Evolutionary conservation across 2,113 vertebrate species (phyloP).

Genomic region (Cairina moschata): DNA sequence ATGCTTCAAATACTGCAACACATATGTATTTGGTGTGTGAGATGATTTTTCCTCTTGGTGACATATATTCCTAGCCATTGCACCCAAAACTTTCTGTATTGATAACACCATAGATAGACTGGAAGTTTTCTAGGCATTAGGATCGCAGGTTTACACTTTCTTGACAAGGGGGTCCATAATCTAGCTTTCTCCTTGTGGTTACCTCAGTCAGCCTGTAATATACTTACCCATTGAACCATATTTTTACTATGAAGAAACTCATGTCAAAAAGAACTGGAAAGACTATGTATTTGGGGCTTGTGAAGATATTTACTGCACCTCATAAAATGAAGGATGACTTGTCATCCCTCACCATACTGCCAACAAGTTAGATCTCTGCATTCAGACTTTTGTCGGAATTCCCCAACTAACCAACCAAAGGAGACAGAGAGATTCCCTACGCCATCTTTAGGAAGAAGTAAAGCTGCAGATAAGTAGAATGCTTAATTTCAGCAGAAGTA

Average conservation of each 20-base stretch:
- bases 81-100: background rate
- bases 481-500: background rate
- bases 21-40: background rate
- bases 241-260: background rate
- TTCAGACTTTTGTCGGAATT: background rate
- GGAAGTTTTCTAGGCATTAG: background rate
- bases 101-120: background rate
- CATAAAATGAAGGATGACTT: background rate
- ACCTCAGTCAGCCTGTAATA: background rate
- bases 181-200: background rate
- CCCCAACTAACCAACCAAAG: background rate
- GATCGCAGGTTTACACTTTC: background rate
- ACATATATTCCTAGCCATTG: background rate
- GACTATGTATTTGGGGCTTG: background rate
- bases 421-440: background rate
- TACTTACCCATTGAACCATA: background rate
- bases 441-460: background rate
- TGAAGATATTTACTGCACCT: background rate
- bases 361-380: background rate
- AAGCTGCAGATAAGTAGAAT: background rate
- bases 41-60: background rate
- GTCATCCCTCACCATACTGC: background rate
- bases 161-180: background rate
- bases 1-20: background rate
- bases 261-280: background rate